Base-by-base conservation (phyloP, 2,113 vertebrate genomes). In the Fulica atra region DNA sequence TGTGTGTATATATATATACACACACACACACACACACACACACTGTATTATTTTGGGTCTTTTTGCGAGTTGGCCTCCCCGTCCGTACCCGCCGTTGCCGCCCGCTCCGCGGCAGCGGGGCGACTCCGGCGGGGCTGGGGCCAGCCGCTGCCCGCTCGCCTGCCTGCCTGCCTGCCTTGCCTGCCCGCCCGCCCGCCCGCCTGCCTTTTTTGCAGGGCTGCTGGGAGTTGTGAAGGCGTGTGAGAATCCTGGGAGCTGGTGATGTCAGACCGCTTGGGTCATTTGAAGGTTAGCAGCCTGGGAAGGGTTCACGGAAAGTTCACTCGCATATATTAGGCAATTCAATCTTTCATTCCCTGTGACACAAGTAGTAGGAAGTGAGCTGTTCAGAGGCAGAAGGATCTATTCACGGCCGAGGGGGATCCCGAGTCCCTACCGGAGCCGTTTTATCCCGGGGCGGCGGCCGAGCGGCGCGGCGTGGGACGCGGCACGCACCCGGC, bases 251-350 rank as follows among this genome's bases (percentile, higher is more conserved):
- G 96, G 98, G 98, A 98, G 98, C 97, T 98, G 98, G 98, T 99
- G 99, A 99, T 99, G 99, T 99, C 99, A 99, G 98, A 98, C 97
- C 84, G 96, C 98, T 98, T 98, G 99, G 99, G 99, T 99, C 99
- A 99, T 99, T 98, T 99, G 99, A 99, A 99, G 99, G 99, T 99
- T 99, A 99, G 99, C 99, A 98, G 99, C 99, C 98, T 99, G 98
- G 98, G 98, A 98, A 98, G 98, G 99, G 99, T 99, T 99, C 99
- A 99, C 96, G 71, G 98, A 99, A 99, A 99, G 99, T 99, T 99
- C 99, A 99, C 98, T 97, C 98, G 99, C 99, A 99, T 99, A 99
- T 98, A 99, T 99, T 99, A 99, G 98, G 98, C 99, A 98, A 99
- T 99, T 98, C 99, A 99, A 99, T 99, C 99, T 99, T 99, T 99